phyloP scores from a whole-genome alignment of 1,140 invertebrate genomes.

The Hypsibius dujardini region DNA sequence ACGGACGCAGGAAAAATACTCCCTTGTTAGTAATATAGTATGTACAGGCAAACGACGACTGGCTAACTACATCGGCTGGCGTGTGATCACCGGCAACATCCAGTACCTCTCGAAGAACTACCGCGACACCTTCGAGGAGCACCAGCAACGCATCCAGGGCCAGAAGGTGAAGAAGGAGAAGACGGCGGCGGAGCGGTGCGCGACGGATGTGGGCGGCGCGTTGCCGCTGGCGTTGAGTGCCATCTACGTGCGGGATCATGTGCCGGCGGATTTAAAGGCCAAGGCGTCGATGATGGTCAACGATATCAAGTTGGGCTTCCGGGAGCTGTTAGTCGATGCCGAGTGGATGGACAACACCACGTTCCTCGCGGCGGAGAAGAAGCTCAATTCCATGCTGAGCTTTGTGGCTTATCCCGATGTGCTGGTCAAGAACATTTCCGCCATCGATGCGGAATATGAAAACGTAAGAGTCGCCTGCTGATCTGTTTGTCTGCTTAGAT shows the following conservation, averaged over 20 bases:
- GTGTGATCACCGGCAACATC: conserved; percentile 5
- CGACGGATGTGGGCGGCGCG: background rate
- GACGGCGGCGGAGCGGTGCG: conserved; percentile 2
- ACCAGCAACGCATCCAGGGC: conserved; percentile 1
- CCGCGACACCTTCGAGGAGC: background rate
- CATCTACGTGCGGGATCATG: background rate
- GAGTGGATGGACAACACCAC: conserved; percentile 4
- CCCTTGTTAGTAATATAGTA: too few relatives aligned
- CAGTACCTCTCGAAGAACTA: background rate
- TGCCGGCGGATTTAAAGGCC: background rate
- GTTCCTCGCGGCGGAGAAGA: background rate
- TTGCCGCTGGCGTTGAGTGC: background rate
- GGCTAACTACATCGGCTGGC: background rate
- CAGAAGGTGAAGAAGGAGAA: conserved; percentile 1
- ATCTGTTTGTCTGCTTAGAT: too few relatives aligned
- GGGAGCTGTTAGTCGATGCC: background rate
- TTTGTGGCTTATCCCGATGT: background rate
- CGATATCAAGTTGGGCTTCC: background rate
- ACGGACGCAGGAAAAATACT: too few relatives aligned
- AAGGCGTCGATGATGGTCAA: background rate
- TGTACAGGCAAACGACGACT: background rate
- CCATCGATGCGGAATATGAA: background rate
- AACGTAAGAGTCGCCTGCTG: too few relatives aligned
- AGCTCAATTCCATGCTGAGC: background rate
- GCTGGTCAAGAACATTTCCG: background rate